Percentiles rank a stretch among this genome's conserved stretches.
Evolutionary conservation across 2,113 vertebrate genomes (phyloP).

Genomic region (Fregetta grallaria): DNA sequence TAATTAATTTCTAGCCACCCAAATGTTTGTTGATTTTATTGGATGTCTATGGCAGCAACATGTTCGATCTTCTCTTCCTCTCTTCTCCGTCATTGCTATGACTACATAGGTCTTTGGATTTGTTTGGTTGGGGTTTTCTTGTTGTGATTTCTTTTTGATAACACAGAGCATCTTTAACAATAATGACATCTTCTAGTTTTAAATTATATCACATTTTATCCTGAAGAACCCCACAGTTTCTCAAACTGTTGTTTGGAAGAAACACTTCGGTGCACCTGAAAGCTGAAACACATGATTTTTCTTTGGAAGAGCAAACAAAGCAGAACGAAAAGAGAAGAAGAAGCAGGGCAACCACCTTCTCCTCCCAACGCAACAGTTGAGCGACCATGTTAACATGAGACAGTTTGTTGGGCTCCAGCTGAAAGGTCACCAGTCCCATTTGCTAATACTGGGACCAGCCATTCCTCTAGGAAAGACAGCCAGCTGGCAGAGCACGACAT

Average conservation of each 20-base stretch:
- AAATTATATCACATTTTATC: background rate
- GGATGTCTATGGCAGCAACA: background rate
- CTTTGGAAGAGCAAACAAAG: background rate
- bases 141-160: background rate
- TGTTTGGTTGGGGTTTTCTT: background rate
- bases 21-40: background rate
- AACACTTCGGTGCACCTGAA: background rate
- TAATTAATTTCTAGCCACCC: background rate
- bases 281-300: background rate
- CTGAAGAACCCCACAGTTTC: background rate
- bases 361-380: background rate
- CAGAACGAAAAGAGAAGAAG: background rate
- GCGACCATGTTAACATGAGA: rapidly evolving
- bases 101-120: background rate
- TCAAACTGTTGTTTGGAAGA: background rate
- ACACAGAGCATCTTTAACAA: background rate
- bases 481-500: background rate
- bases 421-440: background rate
- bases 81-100: background rate
- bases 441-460: background rate
- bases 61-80: background rate
- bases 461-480: background rate
- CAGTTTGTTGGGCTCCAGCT: background rate
- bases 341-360: background rate
- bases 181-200: background rate